These are phyloP conservation scores for zebrafish (Danio rerio) DNA, from an alignment of 2,113 vertebrate genomes.

Conservation along the genomic window DNA sequence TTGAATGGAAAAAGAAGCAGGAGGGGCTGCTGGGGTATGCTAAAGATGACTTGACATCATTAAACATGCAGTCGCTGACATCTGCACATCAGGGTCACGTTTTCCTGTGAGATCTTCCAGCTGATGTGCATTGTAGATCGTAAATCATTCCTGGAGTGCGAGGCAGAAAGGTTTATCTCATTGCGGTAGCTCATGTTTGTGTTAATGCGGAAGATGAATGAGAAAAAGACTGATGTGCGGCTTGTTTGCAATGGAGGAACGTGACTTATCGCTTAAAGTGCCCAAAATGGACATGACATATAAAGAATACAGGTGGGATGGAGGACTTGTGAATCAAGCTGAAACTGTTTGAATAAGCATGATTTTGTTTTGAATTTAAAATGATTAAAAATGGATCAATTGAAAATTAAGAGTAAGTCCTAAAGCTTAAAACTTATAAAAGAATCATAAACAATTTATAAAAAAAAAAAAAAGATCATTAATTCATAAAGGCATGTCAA, in stretches of 20 bases:
- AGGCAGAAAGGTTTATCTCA: constrained; percentile 17
- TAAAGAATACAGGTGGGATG: neutral
- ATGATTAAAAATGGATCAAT: too few relatives aligned
- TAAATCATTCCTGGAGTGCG: constrained; percentile 16
- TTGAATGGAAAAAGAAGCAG: neutral
- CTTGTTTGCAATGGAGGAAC: neutral
- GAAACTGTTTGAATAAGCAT: neutral
- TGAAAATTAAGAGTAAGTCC: too few relatives aligned
- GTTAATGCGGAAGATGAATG: constrained; percentile 26
- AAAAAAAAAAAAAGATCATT: too few relatives aligned
- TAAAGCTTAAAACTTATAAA: too few relatives aligned
- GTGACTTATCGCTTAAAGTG: neutral
- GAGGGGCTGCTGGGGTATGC: neutral
- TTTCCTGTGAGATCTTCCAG: neutral
- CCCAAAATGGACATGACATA: neutral
- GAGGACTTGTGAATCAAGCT: neutral
- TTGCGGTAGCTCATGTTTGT: neutral
- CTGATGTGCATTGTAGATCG: constrained; percentile 3
- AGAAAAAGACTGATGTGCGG: neutral
- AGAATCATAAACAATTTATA: too few relatives aligned
- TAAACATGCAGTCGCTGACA: constrained; percentile 8
- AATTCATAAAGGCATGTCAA: too few relatives aligned
- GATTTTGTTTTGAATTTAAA: too few relatives aligned
- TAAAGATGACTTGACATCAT: constrained; percentile 7
- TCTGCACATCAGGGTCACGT: constrained; percentile 19